phyloP scores from a whole-genome alignment of 2,797 vertebrate genomes.

The Danio choprae region DNA sequence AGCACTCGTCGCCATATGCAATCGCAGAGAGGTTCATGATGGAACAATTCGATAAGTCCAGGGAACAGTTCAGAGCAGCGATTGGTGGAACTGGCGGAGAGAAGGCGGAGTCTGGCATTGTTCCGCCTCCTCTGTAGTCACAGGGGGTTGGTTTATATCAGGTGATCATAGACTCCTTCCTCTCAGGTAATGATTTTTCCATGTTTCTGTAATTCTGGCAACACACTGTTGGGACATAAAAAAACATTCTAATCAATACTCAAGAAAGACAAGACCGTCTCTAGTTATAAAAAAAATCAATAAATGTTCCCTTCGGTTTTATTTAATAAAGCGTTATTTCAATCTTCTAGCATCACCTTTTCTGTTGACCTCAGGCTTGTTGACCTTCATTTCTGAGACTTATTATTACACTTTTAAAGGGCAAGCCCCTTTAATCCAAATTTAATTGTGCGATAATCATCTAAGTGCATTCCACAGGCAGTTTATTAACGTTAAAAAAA shows the following conservation, averaged over 20 bases:
- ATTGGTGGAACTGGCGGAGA: conserved; percentile 53
- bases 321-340: conserved; percentile 15
- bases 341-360: background rate
- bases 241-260: conserved; percentile 19
- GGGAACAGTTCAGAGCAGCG: conserved; percentile 61
- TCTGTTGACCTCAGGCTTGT: background rate
- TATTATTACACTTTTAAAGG: conserved; percentile 7
- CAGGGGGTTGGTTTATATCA: conserved; percentile 20
- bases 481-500: conserved; percentile 1
- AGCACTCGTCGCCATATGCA: conserved; percentile 61
- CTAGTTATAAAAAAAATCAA: conserved; percentile 8
- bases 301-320: background rate
- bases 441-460: conserved; percentile 33
- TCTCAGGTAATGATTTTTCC: conserved; percentile 10
- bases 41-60: conserved; percentile 55
- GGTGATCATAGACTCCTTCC: conserved; percentile 29
- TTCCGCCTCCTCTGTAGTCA: background rate
- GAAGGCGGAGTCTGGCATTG: conserved; percentile 57
- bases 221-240: conserved; percentile 32
- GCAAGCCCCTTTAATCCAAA: conserved; percentile 1
- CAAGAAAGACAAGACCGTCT: background rate
- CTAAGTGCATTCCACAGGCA: background rate
- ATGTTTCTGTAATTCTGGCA: conserved; percentile 13
- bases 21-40: conserved; percentile 55
- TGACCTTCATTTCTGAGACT: background rate